These are phyloP conservation scores for Drosophila kepulauana DNA, from an alignment of 1,140 invertebrate species.

Conservation along the genomic window DNA sequence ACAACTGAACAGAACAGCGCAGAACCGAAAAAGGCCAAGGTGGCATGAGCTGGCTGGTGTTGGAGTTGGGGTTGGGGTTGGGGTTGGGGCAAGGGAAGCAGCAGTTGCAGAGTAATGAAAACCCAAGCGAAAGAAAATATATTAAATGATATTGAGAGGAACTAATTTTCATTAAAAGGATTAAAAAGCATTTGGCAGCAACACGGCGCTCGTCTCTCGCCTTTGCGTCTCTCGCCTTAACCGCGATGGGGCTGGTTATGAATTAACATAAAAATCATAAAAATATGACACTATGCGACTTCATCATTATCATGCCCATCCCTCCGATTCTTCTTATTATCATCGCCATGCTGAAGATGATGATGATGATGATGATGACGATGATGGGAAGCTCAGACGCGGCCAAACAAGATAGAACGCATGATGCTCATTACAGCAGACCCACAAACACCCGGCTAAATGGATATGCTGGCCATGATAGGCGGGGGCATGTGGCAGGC, in stretches of 20 bases:
- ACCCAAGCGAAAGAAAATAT: conserved; percentile 79
- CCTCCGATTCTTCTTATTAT: conserved; percentile 25
- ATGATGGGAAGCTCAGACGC: conserved; percentile 2
- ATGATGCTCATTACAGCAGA: conserved; percentile 65
- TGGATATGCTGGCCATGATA: conserved; percentile 23
- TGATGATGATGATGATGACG: neutral
- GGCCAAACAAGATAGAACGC: conserved; percentile 44
- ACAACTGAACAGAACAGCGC: conserved; percentile 51
- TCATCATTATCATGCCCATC: conserved; percentile 30
- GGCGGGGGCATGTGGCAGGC: neutral
- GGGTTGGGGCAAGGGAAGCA: neutral
- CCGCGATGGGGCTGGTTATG: conserved; percentile 65
- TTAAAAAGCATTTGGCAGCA: conserved; percentile 81
- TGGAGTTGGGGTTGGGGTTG: conserved; percentile 2
- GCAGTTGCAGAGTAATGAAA: conserved; percentile 37
- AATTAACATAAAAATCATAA: conserved; percentile 84
- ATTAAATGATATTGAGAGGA: conserved; percentile 85
- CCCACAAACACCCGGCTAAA: conserved; percentile 43
- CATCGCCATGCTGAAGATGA: neutral
- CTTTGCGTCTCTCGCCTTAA: conserved; percentile 11
- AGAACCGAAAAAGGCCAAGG: neutral
- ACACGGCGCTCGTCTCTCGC: conserved; percentile 29
- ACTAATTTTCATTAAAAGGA: conserved; percentile 85
- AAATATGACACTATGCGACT: conserved; percentile 78
- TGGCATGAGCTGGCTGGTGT: neutral